Percentiles rank a stretch among this genome's conserved stretches.
These are phyloP conservation scores for Lamellibrachia columna DNA, from an alignment of 2,888 invertebrate species.

Conservation along the genomic window DNA sequence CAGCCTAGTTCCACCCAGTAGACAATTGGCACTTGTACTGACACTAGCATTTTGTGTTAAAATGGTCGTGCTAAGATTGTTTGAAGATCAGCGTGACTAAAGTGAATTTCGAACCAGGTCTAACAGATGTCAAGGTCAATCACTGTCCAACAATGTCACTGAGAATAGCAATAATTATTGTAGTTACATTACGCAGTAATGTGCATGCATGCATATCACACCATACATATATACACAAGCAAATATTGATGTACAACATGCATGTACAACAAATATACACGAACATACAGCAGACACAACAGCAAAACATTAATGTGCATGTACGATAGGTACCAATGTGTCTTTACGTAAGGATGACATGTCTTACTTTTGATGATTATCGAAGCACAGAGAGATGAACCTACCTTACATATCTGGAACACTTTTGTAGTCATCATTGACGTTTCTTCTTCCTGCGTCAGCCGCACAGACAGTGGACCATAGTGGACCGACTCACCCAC, in stretches of 20 bases:
- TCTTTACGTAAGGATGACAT: background rate
- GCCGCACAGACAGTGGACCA: conserved; percentile 60
- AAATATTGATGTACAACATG: background rate
- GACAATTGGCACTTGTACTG: too few species aligned
- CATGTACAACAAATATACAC: background rate
- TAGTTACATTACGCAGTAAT: background rate
- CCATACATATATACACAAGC: background rate
- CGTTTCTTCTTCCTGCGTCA: conserved; percentile 46
- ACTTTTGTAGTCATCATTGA: conserved; percentile 49
- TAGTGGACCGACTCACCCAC: conserved; percentile 50
- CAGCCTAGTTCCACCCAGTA: too few species aligned
- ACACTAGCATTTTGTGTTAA: too few species aligned
- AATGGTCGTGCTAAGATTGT: too few species aligned
- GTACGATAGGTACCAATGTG: background rate
- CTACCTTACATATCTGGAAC: conserved; percentile 59
- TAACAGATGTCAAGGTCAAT: background rate
- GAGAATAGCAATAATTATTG: background rate
- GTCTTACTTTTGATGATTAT: too few species aligned
- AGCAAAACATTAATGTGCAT: background rate
- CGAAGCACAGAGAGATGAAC: background rate
- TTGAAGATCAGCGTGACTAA: background rate
- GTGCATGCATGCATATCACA: background rate
- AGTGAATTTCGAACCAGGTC: background rate
- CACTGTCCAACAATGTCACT: background rate
- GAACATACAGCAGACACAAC: background rate